Conservation (phyloP, 2,113 vertebrate species). For the Forbesichthys papilliferus region DNA sequence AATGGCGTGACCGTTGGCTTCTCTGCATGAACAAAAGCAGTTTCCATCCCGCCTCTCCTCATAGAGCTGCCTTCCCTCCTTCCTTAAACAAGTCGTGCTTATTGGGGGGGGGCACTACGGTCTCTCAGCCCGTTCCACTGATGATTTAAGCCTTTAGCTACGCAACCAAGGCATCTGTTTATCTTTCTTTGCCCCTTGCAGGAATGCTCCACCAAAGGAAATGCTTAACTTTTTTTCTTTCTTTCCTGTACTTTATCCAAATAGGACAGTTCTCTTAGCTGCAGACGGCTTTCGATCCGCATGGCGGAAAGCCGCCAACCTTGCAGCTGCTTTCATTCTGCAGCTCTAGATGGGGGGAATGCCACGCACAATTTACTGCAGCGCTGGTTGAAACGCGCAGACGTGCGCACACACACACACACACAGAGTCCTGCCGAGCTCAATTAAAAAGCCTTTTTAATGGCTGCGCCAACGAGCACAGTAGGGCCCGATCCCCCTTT, state of each 20-base stretch:
- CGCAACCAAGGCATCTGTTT: conserved; percentile 49
- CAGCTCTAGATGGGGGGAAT: conserved; percentile 14
- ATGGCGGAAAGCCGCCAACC: background rate
- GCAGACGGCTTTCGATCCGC: conserved; percentile 27
- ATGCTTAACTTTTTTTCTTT: conserved; percentile 27
- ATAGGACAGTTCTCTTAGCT: conserved; percentile 28
- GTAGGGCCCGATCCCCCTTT: conserved; percentile 36
- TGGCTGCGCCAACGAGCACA: conserved; percentile 35
- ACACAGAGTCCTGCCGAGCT: conserved; percentile 37
- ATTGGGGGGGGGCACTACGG: conserved; percentile 10
- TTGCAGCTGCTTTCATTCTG: conserved; percentile 55
- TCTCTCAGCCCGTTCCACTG: conserved; percentile 18
- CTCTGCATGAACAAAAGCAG: conserved; percentile 30
- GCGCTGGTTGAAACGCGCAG: conserved; percentile 44
- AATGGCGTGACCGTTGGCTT: conserved; percentile 51
- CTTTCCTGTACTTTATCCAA: conserved; percentile 3
- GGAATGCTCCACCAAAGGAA: conserved; percentile 51
- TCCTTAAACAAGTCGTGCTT: conserved; percentile 14
- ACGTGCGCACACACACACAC: conserved; percentile 34
- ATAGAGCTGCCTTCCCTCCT: conserved; percentile 9
- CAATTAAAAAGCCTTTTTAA: conserved; percentile 45
- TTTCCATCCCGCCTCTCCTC: conserved; percentile 22
- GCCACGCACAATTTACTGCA: conserved; percentile 58
- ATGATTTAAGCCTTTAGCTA: conserved; percentile 46
- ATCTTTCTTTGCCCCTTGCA: conserved; percentile 45